Base-by-base conservation (phyloP, 2,113 vertebrate species). In the Anguilla japonica region DNA sequence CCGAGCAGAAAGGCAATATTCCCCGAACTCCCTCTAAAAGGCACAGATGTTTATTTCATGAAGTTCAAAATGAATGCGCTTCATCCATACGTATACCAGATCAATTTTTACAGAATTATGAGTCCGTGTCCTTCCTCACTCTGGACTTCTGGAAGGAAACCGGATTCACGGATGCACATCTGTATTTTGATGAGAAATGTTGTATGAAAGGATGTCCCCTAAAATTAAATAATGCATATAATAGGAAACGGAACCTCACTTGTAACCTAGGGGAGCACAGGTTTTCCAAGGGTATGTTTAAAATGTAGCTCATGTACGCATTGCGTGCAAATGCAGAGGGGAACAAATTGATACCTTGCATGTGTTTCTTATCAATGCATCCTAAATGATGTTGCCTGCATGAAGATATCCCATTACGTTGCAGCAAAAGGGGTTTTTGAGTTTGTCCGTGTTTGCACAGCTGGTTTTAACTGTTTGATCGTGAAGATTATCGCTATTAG, bases 401-500 rank as follows among this genome's bases (percentile, higher is more conserved):
- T 81, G 84, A 84, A 84, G 83, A 87, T 80, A 88, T 90, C 90
- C 87, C 89, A 84, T 84, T 84, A 81, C 88, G 80, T 39, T 78
- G 86, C 29, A 22, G 78, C 18, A 41, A 88, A 87, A 57, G 81
- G 82, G 82, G 86, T 84, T 88, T 83, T 75, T 83, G 20, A 71
- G 53, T 89, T 83, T 56, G 75, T 79, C 75, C 78, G 15, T 89
- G 90, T 92, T 91, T 91, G 83, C 71, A 53, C 91, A 92, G 91
- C 91, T 92, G 91, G 82, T n/a, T 82, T 87, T 87, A 88, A 88
- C 87, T 84, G 63, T 79, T 29, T 63, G 85, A 91, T 91, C 88
- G 81, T 83, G 34, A 79, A 86, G 89, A 88, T 89, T 89, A 92
- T 91, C 87, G 63, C 89, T 88, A 90, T 91, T 90, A 91, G 83